Base-by-base conservation (phyloP, 2,888 invertebrate genomes). In the Fragum whitleyi region DNA sequence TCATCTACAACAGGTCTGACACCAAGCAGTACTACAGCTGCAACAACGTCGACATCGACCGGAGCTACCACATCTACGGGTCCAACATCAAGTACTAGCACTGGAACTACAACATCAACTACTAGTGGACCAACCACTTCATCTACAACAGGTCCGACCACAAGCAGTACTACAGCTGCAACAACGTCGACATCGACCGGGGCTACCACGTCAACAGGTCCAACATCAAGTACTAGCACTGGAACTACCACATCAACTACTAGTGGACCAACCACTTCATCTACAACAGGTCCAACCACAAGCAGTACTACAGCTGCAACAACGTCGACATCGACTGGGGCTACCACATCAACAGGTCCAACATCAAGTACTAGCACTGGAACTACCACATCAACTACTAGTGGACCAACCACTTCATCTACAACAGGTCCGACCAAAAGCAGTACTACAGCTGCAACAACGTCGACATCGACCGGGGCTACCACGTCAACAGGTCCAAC, bases 141-240 rank as follows among this genome's bases (percentile, higher is more conserved):
- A 36, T 7, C 67, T 32, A 28, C 76, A 19, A 70, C 62, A 67
- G 9, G 39, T 47, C 11, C 76, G 9, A 61, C 62, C n/a, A 70
- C 70, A 16, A 55, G 42, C 16, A 26, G 28, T 14, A 59, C 47
- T 65, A 70, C 61, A 36, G 11, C 65, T 9, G 23, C n/a, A 19
- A 36, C 65, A 39, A 36, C 39, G 19, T 2, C 36, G 3, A 1
- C n/a, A 3, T 14, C 65, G 2, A 36, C 65, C n/a, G 36, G 16
- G 28, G 2, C 65, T 14, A 14, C 7, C 16, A 36, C 65, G 19
- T 21, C 65, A 39, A 42, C 65, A 39, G 21, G 21, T 14, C 2
- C 65, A 32, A 65, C 39, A 36, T 1, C 39, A 26, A 1, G 6
- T 21, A 39, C 36, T 55, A 21, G 21, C 19, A 11, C 19, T 21